These are phyloP conservation scores for Synodontis membranacea DNA, from an alignment of 2,113 vertebrate genomes.

Conservation along the genomic window DNA sequence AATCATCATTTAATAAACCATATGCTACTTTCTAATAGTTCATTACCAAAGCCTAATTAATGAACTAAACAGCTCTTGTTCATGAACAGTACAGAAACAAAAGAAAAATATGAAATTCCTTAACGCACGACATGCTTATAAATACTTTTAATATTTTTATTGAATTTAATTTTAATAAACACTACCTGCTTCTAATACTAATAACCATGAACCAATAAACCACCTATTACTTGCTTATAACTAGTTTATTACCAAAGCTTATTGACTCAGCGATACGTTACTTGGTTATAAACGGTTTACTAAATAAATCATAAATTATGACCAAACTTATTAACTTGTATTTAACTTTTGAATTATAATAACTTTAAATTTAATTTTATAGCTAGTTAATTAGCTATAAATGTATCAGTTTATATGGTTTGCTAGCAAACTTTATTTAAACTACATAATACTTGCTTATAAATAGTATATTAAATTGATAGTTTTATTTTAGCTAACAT, in stretches of 20 bases:
- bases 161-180: too few relatives aligned
- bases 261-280: neutral
- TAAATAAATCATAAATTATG: neutral
- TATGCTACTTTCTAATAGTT: neutral
- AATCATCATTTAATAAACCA: neutral
- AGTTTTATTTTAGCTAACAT: too few relatives aligned
- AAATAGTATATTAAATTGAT: too few relatives aligned
- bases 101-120: too few relatives aligned
- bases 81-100: too few relatives aligned
- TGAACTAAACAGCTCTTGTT: too few relatives aligned
- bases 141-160: too few relatives aligned
- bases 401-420: neutral
- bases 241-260: neutral
- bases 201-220: neutral
- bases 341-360: too few relatives aligned
- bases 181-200: neutral
- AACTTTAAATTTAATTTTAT: neutral
- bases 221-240: neutral
- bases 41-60: neutral
- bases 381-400: neutral
- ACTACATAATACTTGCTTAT: too few relatives aligned
- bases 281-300: neutral
- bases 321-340: neutral
- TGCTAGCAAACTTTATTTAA: neutral
- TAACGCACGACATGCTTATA: too few relatives aligned